Conservation (phyloP, 1,140 invertebrate genomes). For the Cydia fagiglandana region DNA sequence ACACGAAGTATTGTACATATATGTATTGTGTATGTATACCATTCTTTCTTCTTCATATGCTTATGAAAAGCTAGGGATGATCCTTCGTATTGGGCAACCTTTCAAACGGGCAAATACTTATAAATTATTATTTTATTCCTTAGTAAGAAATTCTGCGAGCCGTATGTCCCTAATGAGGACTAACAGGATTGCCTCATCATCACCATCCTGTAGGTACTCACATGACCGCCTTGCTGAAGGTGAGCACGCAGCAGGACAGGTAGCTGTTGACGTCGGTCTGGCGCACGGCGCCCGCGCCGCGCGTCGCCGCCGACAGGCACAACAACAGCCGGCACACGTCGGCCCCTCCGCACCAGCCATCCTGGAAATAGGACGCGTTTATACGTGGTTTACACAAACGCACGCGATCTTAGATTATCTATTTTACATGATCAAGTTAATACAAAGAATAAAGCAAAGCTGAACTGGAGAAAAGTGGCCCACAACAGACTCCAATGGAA, state of each 20-base stretch:
- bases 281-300: constrained; percentile 49
- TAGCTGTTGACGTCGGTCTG: constrained; percentile 69
- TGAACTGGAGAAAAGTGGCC: no score
- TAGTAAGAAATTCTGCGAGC: no score
- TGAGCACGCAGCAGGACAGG: constrained; percentile 66
- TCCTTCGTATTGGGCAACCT: not conserved
- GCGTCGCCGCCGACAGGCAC: constrained; percentile 60
- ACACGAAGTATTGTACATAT: no score
- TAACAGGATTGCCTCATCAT: no score
- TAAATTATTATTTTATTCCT: constrained; percentile 6
- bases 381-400: no score
- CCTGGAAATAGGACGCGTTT: constrained; percentile 46
- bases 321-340: constrained; percentile 72
- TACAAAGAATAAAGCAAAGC: no score
- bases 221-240: constrained; percentile 57
- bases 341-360: constrained; percentile 68
- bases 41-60: not conserved
- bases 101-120: not conserved
- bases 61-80: not conserved
- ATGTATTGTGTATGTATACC: no score
- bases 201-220: constrained; percentile 37
- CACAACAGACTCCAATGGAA: no score
- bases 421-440: no score
- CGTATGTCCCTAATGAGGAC: no score
- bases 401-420: not conserved